Percentiles rank a stretch among this genome's conserved stretches.
These are phyloP conservation scores for Numenius phaeopus DNA, from an alignment of 2,797 vertebrate genomes.

Conservation along the genomic window DNA sequence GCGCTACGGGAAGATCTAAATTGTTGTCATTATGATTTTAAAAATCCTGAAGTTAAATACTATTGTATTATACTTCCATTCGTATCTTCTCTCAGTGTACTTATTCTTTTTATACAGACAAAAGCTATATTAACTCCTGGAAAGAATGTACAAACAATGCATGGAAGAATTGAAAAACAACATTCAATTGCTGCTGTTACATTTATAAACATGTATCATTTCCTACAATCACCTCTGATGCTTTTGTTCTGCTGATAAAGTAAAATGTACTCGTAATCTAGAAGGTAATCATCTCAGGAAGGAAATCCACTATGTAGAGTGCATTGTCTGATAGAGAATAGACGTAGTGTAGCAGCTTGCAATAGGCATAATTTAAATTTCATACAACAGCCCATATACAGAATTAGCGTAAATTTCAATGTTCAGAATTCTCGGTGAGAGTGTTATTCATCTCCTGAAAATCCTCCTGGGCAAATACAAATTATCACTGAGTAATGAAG, in stretches of 20 bases:
- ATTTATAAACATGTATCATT: conserved; percentile 33
- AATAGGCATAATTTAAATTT: conserved; percentile 67
- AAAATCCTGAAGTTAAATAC: conserved; percentile 4
- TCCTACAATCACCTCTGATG: conserved; percentile 54
- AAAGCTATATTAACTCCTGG: not conserved
- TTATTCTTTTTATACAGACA: not conserved
- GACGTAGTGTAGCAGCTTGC: not conserved
- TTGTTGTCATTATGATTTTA: not conserved
- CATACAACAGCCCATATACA: conserved; percentile 32
- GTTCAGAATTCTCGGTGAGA: conserved; percentile 10
- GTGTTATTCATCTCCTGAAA: conserved; percentile 38
- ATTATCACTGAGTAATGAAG: conserved; percentile 56
- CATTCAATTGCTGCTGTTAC: conserved; percentile 28
- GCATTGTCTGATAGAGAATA: conserved; percentile 52
- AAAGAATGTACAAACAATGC: conserved; percentile 11
- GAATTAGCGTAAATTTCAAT: conserved; percentile 41
- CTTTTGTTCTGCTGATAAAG: conserved; percentile 60
- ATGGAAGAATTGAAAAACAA: not conserved
- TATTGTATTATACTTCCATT: not conserved
- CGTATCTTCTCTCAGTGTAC: not conserved
- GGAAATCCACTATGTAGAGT: not conserved
- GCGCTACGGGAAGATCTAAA: not conserved
- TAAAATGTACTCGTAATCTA: conserved; percentile 53
- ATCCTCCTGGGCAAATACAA: conserved; percentile 68
- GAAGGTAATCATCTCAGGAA: conserved; percentile 59